These are phyloP conservation scores for Prolemur simus DNA, from an alignment of 2,113 vertebrate species.

Conservation along the genomic window DNA sequence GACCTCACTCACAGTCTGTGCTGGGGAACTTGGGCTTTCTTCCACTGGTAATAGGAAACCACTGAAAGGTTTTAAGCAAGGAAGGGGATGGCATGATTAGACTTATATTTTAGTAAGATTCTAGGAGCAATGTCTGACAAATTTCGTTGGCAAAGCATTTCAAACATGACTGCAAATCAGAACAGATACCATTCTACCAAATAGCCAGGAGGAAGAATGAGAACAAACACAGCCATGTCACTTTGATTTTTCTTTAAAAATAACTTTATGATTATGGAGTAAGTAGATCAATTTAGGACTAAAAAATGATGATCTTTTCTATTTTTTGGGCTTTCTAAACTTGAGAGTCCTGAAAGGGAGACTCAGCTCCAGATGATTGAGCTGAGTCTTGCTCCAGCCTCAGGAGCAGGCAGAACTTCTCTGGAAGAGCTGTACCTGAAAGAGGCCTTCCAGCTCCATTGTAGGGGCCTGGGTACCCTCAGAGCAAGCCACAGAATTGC, in stretches of 20 bases:
- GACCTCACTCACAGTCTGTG: not conserved
- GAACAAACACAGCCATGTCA: not conserved
- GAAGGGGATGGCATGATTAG: not conserved
- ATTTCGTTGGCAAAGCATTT: not conserved
- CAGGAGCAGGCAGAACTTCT: not conserved
- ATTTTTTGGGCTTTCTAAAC: not conserved
- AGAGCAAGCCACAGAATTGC: not conserved
- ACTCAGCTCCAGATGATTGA: not conserved
- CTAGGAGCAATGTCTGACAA: not conserved
- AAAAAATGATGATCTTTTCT: not conserved
- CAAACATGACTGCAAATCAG: not conserved
- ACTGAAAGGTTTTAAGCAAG: too few species aligned
- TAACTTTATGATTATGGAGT: not conserved
- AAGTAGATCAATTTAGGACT: not conserved
- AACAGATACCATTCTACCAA: not conserved
- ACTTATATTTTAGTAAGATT: not conserved
- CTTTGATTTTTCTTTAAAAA: not conserved
- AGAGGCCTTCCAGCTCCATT: not conserved
- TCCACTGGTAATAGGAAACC: not conserved
- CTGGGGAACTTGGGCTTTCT: not conserved
- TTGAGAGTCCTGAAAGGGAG: not conserved
- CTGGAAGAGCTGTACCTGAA: not conserved
- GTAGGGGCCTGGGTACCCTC: not conserved
- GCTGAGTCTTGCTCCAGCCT: rapidly evolving
- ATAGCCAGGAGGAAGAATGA: not conserved